A percentile compares a stretch with the other conserved stretches of the same genome.
Evolutionary conservation across 2,888 invertebrate genomes (phyloP).

Genomic region (Peribatodes rhomboidaria): DNA sequence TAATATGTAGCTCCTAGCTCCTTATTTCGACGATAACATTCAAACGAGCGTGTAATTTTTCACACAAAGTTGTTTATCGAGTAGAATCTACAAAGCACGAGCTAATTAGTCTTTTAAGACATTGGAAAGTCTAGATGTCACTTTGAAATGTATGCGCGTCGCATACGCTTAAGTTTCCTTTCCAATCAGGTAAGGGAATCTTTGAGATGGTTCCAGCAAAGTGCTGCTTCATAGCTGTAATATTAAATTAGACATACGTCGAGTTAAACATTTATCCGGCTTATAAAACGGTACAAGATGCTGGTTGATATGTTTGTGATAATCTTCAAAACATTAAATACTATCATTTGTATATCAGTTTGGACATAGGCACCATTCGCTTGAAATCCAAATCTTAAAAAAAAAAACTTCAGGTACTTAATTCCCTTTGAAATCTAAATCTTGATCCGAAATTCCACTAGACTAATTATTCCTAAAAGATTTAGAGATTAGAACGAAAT

Average conservation of each 20-base stretch:
- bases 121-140: conserved; percentile 38
- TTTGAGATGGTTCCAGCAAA: conserved; percentile 16
- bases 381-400: too few species aligned
- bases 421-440: too few species aligned
- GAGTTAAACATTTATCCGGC: conserved; percentile 2
- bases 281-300: conserved; percentile 6
- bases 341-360: too few species aligned
- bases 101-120: conserved; percentile 25
- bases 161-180: conserved; percentile 57
- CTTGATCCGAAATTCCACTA: background rate
- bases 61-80: conserved; percentile 1
- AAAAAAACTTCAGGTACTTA: too few species aligned
- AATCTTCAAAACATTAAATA: too few species aligned
- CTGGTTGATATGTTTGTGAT: background rate
- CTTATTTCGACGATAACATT: background rate
- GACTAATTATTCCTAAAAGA: background rate
- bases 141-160: conserved; percentile 21
- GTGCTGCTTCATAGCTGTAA: conserved; percentile 23
- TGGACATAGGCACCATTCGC: too few species aligned
- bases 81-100: conserved; percentile 12
- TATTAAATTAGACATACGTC: conserved; percentile 16
- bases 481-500: background rate
- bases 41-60: background rate
- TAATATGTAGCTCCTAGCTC: too few species aligned
- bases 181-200: conserved; percentile 44